Evolutionary conservation across 2,888 invertebrate genomes (phyloP).

Genomic region (Rhaphigaster nebulosa): DNA sequence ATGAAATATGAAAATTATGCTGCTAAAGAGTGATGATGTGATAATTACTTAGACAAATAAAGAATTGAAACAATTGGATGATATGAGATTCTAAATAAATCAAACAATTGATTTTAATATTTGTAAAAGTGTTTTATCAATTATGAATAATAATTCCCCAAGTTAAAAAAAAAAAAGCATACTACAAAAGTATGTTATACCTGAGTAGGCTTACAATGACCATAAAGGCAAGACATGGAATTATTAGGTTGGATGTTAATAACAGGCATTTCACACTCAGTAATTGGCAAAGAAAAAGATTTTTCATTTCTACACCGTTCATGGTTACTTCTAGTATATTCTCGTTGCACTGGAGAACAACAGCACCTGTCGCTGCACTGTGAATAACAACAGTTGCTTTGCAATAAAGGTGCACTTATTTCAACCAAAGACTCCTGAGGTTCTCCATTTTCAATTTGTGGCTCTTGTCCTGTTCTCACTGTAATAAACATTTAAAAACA

Average conservation of each 20-base stretch:
- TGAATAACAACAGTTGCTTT: slow-evolving; percentile 12
- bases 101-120: neutral
- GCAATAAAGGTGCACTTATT: slow-evolving; percentile 47
- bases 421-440: slow-evolving; percentile 38
- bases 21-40: neutral
- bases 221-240: slow-evolving; percentile 63
- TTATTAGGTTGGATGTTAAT: slow-evolving; percentile 57
- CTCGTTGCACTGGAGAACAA: slow-evolving; percentile 58
- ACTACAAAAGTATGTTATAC: slow-evolving; percentile 53
- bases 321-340: slow-evolving; percentile 62
- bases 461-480: slow-evolving; percentile 10
- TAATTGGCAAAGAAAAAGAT: slow-evolving; percentile 61
- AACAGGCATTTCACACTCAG: slow-evolving; percentile 54
- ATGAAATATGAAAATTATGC: neutral
- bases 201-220: slow-evolving; percentile 61
- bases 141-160: neutral
- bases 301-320: slow-evolving; percentile 61
- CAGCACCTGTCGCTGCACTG: slow-evolving; percentile 54
- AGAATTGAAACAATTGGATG: neutral
- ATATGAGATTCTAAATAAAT: neutral
- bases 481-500: neutral
- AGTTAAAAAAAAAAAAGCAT: neutral
- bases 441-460: slow-evolving; percentile 25
- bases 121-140: neutral
- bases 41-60: neutral